These are phyloP conservation scores for Laspeyria flexula DNA, from an alignment of 2,888 invertebrate genomes.

Conservation along the genomic window DNA sequence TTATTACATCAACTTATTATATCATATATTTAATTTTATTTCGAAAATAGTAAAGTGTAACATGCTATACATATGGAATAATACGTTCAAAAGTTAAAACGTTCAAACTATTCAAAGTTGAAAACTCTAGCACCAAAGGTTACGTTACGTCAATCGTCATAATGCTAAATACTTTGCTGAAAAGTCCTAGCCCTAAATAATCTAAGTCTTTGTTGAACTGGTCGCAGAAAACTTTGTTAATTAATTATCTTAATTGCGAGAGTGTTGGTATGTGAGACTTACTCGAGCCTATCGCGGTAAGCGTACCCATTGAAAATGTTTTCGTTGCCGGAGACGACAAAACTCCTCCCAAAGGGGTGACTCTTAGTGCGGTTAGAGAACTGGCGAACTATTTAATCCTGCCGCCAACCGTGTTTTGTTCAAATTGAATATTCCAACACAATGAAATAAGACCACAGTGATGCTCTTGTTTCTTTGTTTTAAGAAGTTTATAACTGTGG, in stretches of 20 bases:
- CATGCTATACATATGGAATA: too few relatives aligned
- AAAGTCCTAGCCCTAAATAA: conserved; percentile 2
- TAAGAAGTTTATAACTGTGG: not conserved
- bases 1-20: too few relatives aligned
- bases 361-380: conserved; percentile 3
- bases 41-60: too few relatives aligned
- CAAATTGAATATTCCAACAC: not conserved
- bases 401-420: not conserved
- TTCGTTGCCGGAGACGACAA: conserved; percentile 28
- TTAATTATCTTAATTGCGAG: conserved; percentile 45
- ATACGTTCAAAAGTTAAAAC: too few relatives aligned
- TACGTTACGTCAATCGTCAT: not conserved
- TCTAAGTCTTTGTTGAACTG: conserved; percentile 20
- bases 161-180: not conserved
- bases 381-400: conserved; percentile 8
- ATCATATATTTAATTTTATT: too few relatives aligned
- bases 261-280: conserved; percentile 28
- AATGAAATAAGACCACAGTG: not conserved
- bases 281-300: conserved; percentile 23
- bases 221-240: conserved; percentile 37
- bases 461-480: not conserved
- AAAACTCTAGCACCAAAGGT: not conserved
- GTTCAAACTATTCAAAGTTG: too few relatives aligned
- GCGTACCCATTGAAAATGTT: conserved; percentile 37
- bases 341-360: conserved; percentile 7